Conservation (phyloP, 2,888 invertebrate genomes). For the Lutraria lutraria region DNA sequence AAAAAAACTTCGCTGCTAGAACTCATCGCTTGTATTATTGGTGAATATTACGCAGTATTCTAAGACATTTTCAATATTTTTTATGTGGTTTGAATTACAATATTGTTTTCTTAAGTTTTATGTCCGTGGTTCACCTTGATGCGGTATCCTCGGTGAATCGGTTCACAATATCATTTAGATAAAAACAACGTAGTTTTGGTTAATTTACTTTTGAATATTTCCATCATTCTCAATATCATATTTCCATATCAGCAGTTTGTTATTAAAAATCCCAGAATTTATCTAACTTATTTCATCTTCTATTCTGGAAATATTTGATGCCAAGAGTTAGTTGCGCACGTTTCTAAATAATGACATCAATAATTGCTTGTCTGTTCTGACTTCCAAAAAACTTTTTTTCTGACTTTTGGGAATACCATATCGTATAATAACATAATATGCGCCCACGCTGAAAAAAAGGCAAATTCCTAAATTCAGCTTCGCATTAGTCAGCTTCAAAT, state of each 20-base stretch:
- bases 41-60: no score
- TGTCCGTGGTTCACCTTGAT: no score
- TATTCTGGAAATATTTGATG: neutral
- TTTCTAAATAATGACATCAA: neutral
- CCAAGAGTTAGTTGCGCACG: neutral
- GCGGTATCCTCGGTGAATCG: neutral
- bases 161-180: neutral
- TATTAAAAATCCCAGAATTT: neutral
- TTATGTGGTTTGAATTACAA: neutral
- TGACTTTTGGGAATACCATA: neutral
- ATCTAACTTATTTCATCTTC: neutral
- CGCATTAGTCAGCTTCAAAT: neutral
- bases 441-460: neutral
- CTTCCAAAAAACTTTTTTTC: no score
- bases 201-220: neutral
- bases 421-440: neutral
- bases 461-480: neutral
- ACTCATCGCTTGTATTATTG: no score
- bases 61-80: neutral
- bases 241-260: slow-evolving; percentile 3
- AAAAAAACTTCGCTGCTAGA: no score
- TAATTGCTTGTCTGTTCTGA: neutral
- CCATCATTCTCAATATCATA: neutral
- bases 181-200: neutral
- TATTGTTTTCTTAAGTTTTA: neutral